Conservation (phyloP, 2,113 vertebrate species). For the Planiliza haematocheilus region DNA sequence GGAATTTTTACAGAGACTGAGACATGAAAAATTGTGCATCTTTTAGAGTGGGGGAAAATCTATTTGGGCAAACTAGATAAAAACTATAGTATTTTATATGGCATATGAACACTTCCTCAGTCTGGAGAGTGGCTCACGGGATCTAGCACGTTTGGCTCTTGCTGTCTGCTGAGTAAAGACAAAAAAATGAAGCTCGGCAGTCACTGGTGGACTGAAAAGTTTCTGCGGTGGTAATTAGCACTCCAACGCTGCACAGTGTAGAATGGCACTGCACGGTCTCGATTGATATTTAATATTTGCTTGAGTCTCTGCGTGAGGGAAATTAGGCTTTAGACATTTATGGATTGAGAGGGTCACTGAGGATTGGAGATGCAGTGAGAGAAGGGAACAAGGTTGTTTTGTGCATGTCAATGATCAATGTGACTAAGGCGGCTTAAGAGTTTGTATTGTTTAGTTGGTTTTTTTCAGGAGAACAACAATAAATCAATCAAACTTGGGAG, state of each 20-base stretch:
- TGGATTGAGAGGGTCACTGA: slow-evolving; percentile 38
- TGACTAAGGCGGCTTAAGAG: slow-evolving; percentile 52
- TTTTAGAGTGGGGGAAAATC: not conserved
- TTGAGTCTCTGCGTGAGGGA: not conserved
- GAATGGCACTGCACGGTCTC: slow-evolving; percentile 26
- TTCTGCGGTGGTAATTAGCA: not conserved
- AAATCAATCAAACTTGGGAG: slow-evolving; percentile 70
- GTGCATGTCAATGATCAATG: slow-evolving; percentile 63
- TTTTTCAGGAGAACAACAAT: slow-evolving; percentile 55
- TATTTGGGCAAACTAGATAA: not conserved
- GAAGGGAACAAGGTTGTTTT: slow-evolving; percentile 46
- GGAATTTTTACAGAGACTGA: too few species aligned
- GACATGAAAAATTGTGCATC: not conserved
- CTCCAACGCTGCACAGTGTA: not conserved
- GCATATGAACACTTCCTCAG: too few species aligned
- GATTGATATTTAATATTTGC: slow-evolving; percentile 38
- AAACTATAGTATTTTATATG: too few species aligned
- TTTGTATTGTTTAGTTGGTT: slow-evolving; percentile 13
- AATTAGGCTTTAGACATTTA: slow-evolving; percentile 26
- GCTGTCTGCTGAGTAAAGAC: not conserved
- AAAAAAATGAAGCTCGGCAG: not conserved
- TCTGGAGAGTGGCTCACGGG: too few species aligned
- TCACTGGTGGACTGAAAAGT: not conserved
- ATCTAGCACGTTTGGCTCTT: not conserved
- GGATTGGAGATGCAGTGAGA: slow-evolving; percentile 28